Evolutionary conservation across 2,888 invertebrate genomes (phyloP), one percentile per base, ranked within the genome.

Genomic region (Stenotaenia linearis): DNA sequence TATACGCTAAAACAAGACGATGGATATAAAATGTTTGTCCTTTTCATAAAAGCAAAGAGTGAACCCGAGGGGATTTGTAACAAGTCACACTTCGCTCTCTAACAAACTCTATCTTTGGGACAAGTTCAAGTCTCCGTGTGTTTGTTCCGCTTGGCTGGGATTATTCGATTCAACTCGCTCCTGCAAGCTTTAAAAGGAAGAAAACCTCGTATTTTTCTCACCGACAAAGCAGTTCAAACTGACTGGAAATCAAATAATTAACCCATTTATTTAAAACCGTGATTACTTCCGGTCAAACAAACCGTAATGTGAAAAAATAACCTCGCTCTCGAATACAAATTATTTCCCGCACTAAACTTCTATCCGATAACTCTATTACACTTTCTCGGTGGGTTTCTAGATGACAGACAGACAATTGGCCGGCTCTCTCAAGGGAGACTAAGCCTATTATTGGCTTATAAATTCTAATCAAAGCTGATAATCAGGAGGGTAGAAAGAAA

Each of bases 401-500:
- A 50, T 50, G 50, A 50, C 50, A 50, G 75, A 74, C 75, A 74
- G 75, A 74, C 75, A 74, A 74, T 74, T 74, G 75, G 75, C 50
- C 30, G 75, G 32, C 23, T 74, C 75, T 74, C 75, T 74, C 75
- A 32, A 32, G 75, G 32, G 75, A 74, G 23, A 74, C 75, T 74
- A 74, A 74, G 75, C 75, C 75, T 74, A 74, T 74, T 74, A 74
- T 74, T 74, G 75, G 75, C 75, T 74, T 74, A 74, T 74, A 74
- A 74, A 74, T 74, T 74, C 75, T 74, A 74, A 74, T 74, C 75
- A 74, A 74, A 74, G 75, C 75, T 74, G 75, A 74, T 74, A 74
- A 74, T 74, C 75, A 74, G 75, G 75, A 74, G 30, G 75, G 25
- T 50, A 50, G 50, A 50, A 50, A 50, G 18, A 50, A 18, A 50